A percentile compares a stretch with the other conserved stretches of the same genome.
Conservation (phyloP, 2,888 invertebrate genomes). For the Tholera decimalis region DNA sequence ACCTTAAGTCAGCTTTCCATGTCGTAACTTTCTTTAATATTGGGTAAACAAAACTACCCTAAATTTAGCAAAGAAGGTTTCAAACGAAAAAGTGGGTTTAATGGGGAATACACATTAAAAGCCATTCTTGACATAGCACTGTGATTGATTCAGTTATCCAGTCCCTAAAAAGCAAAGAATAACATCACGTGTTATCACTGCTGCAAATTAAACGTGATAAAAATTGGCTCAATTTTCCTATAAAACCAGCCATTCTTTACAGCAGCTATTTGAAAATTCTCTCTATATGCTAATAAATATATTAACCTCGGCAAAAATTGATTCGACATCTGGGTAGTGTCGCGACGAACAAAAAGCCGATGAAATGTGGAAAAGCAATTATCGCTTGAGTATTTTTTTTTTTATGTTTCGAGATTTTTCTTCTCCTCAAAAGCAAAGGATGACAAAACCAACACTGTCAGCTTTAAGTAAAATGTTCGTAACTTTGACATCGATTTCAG, state of each 20-base stretch:
- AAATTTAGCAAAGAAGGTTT: not conserved
- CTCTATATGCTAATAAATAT: conserved; percentile 87
- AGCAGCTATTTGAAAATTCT: conserved; percentile 71
- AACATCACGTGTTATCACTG: conserved; percentile 37
- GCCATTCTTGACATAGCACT: not conserved
- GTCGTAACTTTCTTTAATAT: too few species aligned
- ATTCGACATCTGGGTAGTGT: conserved; percentile 80
- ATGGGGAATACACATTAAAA: not conserved
- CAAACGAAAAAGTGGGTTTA: too few species aligned
- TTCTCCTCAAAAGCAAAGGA: conserved; percentile 11
- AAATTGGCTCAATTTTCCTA: conserved; percentile 58
- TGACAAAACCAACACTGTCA: not conserved
- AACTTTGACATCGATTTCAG: conserved; percentile 8
- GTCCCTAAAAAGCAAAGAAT: conserved; percentile 24
- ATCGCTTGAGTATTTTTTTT: conserved; percentile 72
- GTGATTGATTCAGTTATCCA: conserved; percentile 33
- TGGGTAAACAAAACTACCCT: not conserved
- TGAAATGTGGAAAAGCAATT: conserved; percentile 80
- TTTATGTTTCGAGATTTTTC: conserved; percentile 60
- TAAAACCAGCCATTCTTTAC: conserved; percentile 60
- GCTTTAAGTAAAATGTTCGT: not conserved
- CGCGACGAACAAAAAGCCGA: conserved; percentile 72
- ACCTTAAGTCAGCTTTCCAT: too few species aligned
- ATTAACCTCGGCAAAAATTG: conserved; percentile 79
- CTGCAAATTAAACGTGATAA: conserved; percentile 56